Base-by-base conservation (phyloP, 1,140 invertebrate genomes). In the Leptinotarsa texana region DNA sequence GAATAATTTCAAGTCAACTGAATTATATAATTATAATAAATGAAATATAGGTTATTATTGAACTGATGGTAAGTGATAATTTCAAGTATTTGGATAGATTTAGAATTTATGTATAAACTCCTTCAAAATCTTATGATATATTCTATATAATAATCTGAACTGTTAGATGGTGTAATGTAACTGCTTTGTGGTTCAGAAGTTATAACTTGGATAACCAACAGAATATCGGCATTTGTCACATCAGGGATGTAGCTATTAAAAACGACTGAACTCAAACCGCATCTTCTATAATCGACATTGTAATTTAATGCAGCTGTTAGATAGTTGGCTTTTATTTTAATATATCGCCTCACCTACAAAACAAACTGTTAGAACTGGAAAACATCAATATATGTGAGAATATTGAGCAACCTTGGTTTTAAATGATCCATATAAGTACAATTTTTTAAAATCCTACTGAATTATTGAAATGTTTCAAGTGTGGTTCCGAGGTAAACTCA, bases 71-170 rank as follows among this genome's bases (percentile, higher is more conserved):
- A 8, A 33, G 27, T 33, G 33, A 33, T 1, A 33, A 42, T 42
- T 4, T 8, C 17, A 62, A 18, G 21, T 8, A 21, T 62, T 8
- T 62, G 61, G 61, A n/a, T 62, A 62, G 8, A n/a, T 62, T 62
- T 8, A 62, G 5, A 11, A 18, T 5, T 62, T n/a, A 42, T 42
- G 8, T 42, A 11, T 42, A 42, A 8, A 42, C 21, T n/a, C 6
- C 63, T 48, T 48, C n/a, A 69, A 48, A 69, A n/a, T 11, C 48
- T 48, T 3, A 77, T 48, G 11, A 74, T 70, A 70, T 77, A 77
- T 33, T 77, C 76, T 21, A 77, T 75, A 69, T 72, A 77, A 77
- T 77, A 77, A 21, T 77, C 73, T 18, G 68, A 77, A 65, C 61
- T 74, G 47, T 68, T 77, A 5, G n/a, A 42, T 3, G 73, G 75